Evolutionary conservation across 2,888 invertebrate genomes (phyloP), one percentile per base, ranked within the genome.

Genomic region (Rhimphoctona megacephalus): DNA sequence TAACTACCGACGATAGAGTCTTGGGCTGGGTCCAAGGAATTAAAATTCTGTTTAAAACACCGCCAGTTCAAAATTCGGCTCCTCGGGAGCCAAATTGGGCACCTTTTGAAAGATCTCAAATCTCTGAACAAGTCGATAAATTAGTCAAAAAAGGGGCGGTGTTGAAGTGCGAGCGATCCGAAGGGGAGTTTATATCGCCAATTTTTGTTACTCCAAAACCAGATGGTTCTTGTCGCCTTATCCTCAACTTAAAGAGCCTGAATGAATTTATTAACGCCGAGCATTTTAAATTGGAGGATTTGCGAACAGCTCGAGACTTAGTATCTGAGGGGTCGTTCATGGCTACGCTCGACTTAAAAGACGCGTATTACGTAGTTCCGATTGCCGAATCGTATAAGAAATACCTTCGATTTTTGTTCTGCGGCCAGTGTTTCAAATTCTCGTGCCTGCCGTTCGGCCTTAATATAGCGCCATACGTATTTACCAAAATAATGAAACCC

Each of bases 261-360:
- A 90, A 90, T 61, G 77, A 88, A 67, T 90, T 79, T 57, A 81
- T 91, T 36, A 8, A 67, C 1, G 69, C 88, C 19, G 64, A 87
- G 61, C 91, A 91, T 83, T 91, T 90, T 80, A 90, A 91, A 85
- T 81, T 91, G n/a, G 89, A 91, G 70, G 90, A 90, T 81, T 85
- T 87, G 33, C 87, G 88, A 78, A 89, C 89, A 22, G 88, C 88
- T 69, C 43, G 70, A 46, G 57, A 61, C 64, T 49, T 66, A 30
- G 33, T 49, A 87, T 87, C 66, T 36, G 36, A 73, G 19, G 66
- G 52, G 22, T 67, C 66, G 36, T 77, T 67, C 39, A 61, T 76
- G 61, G 57, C 69, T 30, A 52, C 78, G 36, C 69, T 83, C 70
- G 81, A 57, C 46, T 46, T 49, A 83, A 89, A 74, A 66, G 81